Percentiles rank a stretch among this genome's conserved stretches.
phyloP scores from a whole-genome alignment of 2,888 invertebrate genomes.

The Archaeoteleia sp. region DNA sequence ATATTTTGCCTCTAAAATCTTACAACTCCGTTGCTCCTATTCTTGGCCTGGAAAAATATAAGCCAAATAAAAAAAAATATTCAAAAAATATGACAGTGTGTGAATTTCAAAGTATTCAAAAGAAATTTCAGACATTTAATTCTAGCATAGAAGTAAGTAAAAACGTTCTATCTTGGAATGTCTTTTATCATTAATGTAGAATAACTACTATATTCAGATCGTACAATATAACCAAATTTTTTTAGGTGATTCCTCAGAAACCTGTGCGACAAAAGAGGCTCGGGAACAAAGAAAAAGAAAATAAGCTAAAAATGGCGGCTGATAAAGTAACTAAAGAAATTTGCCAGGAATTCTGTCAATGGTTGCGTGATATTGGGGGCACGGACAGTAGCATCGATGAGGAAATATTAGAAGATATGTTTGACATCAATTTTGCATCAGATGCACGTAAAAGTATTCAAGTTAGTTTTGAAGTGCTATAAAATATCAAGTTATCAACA shows the following conservation, averaged over 20 bases:
- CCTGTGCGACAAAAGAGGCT: no score
- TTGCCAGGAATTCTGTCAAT: constrained; percentile 77
- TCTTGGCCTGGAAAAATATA: constrained; percentile 61
- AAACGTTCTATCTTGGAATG: no score
- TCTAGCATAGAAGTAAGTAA: no score
- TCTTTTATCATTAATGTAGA: no score
- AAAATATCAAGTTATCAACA: no score
- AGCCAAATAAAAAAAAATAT: constrained; percentile 56
- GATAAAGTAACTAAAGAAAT: constrained; percentile 70
- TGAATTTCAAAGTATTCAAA: no score
- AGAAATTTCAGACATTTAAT: no score
- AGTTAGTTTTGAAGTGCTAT: constrained; percentile 58
- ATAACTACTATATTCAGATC: no score
- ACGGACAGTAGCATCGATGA: constrained; percentile 76
- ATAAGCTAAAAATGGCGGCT: constrained; percentile 61
- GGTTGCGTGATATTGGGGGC: constrained; percentile 77
- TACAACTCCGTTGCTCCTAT: constrained; percentile 66
- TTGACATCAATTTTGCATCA: constrained; percentile 75
- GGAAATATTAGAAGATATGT: constrained; percentile 78
- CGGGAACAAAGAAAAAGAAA: constrained; percentile 10
- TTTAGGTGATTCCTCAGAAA: no score
- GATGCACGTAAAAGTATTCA: constrained; percentile 67
- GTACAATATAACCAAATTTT: no score
- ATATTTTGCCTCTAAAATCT: constrained; percentile 60
- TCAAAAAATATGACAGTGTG: no score